Evolutionary conservation across 2,888 invertebrate genomes (phyloP), one percentile per base, ranked within the genome.

Genomic region (Chydorus sphaericus): DNA sequence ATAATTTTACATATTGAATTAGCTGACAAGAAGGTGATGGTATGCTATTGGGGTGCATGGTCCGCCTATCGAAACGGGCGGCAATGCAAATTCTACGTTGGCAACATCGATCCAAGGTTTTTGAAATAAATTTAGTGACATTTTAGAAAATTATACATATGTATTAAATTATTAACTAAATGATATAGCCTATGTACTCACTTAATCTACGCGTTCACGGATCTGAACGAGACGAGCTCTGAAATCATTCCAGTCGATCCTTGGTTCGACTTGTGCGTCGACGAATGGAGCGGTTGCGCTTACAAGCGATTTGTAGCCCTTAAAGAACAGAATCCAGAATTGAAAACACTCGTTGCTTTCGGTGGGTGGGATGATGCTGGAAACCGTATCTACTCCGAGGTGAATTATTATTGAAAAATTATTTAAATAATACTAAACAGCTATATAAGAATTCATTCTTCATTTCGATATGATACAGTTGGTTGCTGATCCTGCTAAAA

Each of bases 11-110:
- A 5, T 20, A 26, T 14, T 26, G 14, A 6, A 11, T 38, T 26
- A 44, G 44, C 44, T 23, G 44, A n/a, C 3, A 28, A 28, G 4
- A 44, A 44, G 26, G 28, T 10, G 7, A 44, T 44, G 44, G 74
- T 84, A 0, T 86, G 87, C 63, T 87, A 87, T 68, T 82, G 79
- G 61, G 83, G 84, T 2, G 78, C 81, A 10, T 87, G 87, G 87
- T 76, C 86, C 0, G 77, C 77, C 0, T 85, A 85, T 63, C 76
- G 86, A 33, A 67, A 66, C 0, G 78, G 76, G 0, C n/a, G n/a
- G n/a, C 65, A 70, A 49, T 86, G 85, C 1, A 75, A 79, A 65
- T 85, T 81, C 62, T 73, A 77, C 8, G 77, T 84, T 0, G 72
- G 75, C 8, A 63, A 82, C 58, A 80, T 87, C 38, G 77, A 85